phyloP scores from a whole-genome alignment of 2,888 invertebrate genomes.

The Tinea trinotella region DNA sequence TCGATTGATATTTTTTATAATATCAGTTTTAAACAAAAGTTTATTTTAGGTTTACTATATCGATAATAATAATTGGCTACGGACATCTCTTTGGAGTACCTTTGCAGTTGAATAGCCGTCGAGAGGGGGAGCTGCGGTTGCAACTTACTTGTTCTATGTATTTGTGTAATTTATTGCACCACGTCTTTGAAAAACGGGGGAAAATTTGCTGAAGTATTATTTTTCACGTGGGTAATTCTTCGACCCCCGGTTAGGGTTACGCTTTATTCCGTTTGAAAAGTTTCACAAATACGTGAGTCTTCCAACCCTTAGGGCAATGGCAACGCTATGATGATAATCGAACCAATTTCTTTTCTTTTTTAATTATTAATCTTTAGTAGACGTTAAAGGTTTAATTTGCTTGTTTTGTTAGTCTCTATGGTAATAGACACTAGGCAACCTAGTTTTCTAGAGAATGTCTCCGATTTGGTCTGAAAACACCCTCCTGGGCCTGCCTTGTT shows the following conservation, averaged over 20 bases:
- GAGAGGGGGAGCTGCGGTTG: slow-evolving; percentile 21
- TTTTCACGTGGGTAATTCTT: slow-evolving; percentile 28
- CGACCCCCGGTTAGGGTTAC: not conserved
- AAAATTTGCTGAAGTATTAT: slow-evolving; percentile 25
- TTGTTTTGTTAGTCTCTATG: too few relatives aligned
- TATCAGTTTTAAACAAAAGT: too few relatives aligned
- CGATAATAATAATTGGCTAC: slow-evolving; percentile 11
- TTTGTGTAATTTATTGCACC: slow-evolving; percentile 49
- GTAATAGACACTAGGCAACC: too few relatives aligned
- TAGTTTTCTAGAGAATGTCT: too few relatives aligned
- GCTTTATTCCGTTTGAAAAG: not conserved
- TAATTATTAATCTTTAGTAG: too few relatives aligned
- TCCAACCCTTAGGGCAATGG: not conserved
- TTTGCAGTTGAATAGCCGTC: slow-evolving; percentile 1
- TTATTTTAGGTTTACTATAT: too few relatives aligned
- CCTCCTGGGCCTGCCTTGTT: too few relatives aligned
- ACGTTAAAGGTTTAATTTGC: too few relatives aligned
- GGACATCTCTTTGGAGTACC: slow-evolving; percentile 1
- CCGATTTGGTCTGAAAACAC: too few relatives aligned
- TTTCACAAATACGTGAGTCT: not conserved
- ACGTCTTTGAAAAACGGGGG: slow-evolving; percentile 21
- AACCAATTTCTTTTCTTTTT: too few relatives aligned
- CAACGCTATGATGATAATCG: not conserved
- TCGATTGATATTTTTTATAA: too few relatives aligned
- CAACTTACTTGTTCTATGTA: slow-evolving; percentile 33